Conservation (phyloP, 1,140 invertebrate genomes). For the Anadara kagoshimensis region DNA sequence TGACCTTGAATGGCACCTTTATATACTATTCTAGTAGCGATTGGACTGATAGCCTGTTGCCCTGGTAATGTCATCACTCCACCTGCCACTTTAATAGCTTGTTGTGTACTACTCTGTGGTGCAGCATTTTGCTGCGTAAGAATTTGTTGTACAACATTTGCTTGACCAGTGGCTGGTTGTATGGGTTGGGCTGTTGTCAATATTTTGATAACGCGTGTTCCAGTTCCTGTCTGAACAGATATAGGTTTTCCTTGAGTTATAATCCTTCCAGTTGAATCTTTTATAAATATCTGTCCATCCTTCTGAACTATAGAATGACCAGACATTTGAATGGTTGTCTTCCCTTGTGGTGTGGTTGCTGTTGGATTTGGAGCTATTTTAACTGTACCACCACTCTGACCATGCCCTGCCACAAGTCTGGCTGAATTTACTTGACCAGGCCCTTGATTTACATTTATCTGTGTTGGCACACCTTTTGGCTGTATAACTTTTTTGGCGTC, state of each 20-base stretch:
- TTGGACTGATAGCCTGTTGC: constrained; percentile 20
- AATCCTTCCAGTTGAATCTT: too few species aligned
- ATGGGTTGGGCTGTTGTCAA: background rate
- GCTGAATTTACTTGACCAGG: background rate
- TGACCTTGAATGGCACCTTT: constrained; percentile 6
- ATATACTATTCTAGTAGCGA: constrained; percentile 33
- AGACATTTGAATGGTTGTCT: background rate
- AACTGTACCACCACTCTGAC: constrained; percentile 26
- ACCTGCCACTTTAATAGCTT: constrained; percentile 28
- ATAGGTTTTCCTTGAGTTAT: too few species aligned
- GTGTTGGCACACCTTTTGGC: too few species aligned
- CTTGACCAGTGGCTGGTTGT: too few species aligned
- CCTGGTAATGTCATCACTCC: constrained; percentile 28
- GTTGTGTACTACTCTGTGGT: background rate
- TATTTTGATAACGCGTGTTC: background rate
- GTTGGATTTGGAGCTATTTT: constrained; percentile 2
- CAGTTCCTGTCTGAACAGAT: background rate
- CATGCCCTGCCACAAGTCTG: constrained; percentile 19
- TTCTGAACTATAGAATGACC: too few species aligned
- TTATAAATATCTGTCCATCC: too few species aligned
- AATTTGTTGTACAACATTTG: background rate
- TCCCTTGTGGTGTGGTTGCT: background rate
- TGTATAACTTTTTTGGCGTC: too few species aligned
- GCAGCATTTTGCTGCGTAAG: background rate
- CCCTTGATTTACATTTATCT: too few species aligned